Base-by-base conservation (phyloP, 2,888 invertebrate genomes). In the Ormyrus rosae region DNA sequence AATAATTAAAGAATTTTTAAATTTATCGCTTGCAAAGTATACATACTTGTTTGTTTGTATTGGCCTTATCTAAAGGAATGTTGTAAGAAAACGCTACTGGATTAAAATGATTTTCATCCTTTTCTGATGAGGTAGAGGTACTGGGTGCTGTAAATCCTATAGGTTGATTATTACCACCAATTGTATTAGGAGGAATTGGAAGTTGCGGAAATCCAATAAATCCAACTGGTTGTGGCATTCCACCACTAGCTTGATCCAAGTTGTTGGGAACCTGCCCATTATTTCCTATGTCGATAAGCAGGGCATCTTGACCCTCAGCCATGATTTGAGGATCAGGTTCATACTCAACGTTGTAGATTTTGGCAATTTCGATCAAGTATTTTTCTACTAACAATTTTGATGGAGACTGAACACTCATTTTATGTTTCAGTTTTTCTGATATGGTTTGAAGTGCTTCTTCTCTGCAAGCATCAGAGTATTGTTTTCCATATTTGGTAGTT, bases 291-390 rank as follows among this genome's bases (percentile, higher is more conserved):
- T 91, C 90, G 71, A 90, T 90, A 45, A 91, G 83, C 53, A 89
- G 13, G 6, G 89, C 84, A 78, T 91, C 89, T 71, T 90, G 92
- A 81, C 95, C 96, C 84, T 95, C 96, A 83, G 95, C 93, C 95
- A 98, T 96, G 8, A 97, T 93, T 91, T 96, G 95, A 83, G 97
- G 96, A 93, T 99, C 99, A 0, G 99, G 98, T 84, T 96, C 96
- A 91, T 99, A 99, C 69, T 96, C 95, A 69, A 99, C 95, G 91
- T 98, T 96, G 89, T 97, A 99, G 87, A 96, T 97, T 91, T 96
- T 98, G 0, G 99, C 98, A 85, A 99, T 99, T 92, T 99, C 99
- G 86, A 98, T 96, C 85, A 99, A 92, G 92, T 95, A 97, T 89
- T 96, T 96, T 90, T 99, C 99, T 7, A 99, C 96, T 19, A 99